A percentile compares a stretch with the other conserved stretches of the same genome.
Conservation (phyloP, 2,113 vertebrate genomes). For the Agapornis roseicollis region DNA sequence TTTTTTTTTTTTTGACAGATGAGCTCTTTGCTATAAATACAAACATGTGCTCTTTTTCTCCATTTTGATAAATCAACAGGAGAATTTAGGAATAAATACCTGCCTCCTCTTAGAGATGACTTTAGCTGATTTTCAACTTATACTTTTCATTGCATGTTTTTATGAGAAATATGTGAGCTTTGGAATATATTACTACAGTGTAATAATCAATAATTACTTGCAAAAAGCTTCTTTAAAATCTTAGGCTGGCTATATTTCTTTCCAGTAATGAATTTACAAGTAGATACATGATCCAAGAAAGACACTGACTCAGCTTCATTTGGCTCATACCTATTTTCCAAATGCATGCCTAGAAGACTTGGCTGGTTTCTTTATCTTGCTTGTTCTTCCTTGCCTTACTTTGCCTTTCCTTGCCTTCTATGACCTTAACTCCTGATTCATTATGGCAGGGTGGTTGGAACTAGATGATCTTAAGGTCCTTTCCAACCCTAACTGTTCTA, state of each 20-base stretch:
- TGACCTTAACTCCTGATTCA: neutral
- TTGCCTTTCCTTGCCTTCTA: neutral
- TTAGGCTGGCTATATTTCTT: neutral
- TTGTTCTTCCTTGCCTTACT: neutral
- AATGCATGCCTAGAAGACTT: neutral
- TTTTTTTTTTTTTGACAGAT: conserved; percentile 5
- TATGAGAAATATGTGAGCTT: neutral
- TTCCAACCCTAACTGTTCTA: no score
- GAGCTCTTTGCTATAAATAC: neutral
- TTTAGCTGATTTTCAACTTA: neutral
- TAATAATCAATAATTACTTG: neutral
- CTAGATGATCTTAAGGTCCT: no score
- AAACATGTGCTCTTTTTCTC: neutral
- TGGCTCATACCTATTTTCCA: neutral
- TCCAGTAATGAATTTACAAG: neutral
- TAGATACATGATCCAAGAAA: neutral
- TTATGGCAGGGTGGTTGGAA: no score
- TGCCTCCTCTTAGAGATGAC: neutral
- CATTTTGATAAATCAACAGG: neutral
- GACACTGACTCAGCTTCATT: neutral
- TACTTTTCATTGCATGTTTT: neutral
- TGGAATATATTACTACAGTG: neutral
- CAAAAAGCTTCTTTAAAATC: neutral
- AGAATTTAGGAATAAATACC: neutral
- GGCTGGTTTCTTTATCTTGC: neutral